Percentiles rank a stretch among this genome's conserved stretches.
Evolutionary conservation across 2,113 vertebrate species (phyloP).

Genomic region (Passer montanus): DNA sequence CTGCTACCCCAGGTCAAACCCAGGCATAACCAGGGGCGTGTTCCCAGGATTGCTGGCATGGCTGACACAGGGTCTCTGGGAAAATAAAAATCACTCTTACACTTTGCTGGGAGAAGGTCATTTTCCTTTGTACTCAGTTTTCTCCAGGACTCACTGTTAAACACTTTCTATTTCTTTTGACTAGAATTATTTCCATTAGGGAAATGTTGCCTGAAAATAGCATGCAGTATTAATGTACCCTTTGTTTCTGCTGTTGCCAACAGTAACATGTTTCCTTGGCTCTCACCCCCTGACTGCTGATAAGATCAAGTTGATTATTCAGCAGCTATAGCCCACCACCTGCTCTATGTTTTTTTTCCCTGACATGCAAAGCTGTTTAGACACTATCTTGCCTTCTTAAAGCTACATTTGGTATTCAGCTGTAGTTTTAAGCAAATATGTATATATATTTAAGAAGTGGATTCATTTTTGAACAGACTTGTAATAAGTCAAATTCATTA

Average conservation of each 20-base stretch:
- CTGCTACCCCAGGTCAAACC: neutral
- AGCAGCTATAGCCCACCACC: constrained; percentile 43
- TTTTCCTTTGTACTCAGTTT: neutral
- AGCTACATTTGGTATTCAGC: neutral
- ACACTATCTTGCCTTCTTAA: neutral
- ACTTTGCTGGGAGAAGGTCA: neutral
- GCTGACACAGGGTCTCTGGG: neutral
- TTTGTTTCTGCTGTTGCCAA: constrained; percentile 54
- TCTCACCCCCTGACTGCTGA: neutral
- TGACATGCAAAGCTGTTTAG: neutral
- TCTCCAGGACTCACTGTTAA: neutral
- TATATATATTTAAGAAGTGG: neutral
- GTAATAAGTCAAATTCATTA: neutral
- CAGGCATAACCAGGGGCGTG: accelerated
- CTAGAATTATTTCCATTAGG: neutral
- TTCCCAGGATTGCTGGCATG: neutral
- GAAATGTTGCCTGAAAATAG: neutral
- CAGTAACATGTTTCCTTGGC: constrained; percentile 32
- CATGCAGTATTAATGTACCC: neutral
- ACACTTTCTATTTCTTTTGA: neutral
- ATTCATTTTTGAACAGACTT: neutral
- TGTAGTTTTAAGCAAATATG: neutral
- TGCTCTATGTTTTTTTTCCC: neutral
- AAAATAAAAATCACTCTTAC: neutral
- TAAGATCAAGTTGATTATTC: constrained; percentile 49